Conservation (phyloP, 2,113 vertebrate genomes). For the Illadopsis cleaveri region DNA sequence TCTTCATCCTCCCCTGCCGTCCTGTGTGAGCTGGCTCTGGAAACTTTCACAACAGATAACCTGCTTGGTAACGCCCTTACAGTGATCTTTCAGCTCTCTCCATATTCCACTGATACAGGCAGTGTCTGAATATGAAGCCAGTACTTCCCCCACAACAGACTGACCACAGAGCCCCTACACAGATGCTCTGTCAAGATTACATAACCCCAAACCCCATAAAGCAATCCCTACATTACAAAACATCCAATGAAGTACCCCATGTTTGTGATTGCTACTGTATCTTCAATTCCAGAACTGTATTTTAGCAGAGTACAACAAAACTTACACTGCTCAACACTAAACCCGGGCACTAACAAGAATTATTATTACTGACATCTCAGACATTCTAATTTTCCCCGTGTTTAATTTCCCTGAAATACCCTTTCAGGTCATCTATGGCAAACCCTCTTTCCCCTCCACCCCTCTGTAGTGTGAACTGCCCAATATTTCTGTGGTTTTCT, state of each 20-base stretch:
- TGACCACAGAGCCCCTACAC: not conserved
- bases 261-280: not conserved
- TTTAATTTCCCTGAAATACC: not conserved
- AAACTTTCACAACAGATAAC: not conserved
- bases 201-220: not conserved
- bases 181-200: not conserved
- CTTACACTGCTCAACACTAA: not conserved
- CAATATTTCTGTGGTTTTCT: not conserved
- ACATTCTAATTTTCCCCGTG: not conserved
- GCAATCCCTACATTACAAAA: not conserved
- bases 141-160: not conserved
- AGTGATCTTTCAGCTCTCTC: not conserved
- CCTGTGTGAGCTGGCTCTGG: not conserved
- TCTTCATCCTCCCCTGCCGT: not conserved
- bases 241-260: not conserved
- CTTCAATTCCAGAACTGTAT: not conserved
- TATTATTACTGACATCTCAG: not conserved
- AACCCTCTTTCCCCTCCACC: not conserved
- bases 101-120: not conserved
- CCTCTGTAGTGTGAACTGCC: not conserved
- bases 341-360: not conserved
- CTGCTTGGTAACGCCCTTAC: not conserved
- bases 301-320: not conserved
- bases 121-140: not conserved
- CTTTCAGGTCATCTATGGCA: not conserved